A percentile compares a stretch with the other conserved stretches of the same genome.
Conservation (phyloP, 2,888 invertebrate species). For the Pogonocherus hispidulus region DNA sequence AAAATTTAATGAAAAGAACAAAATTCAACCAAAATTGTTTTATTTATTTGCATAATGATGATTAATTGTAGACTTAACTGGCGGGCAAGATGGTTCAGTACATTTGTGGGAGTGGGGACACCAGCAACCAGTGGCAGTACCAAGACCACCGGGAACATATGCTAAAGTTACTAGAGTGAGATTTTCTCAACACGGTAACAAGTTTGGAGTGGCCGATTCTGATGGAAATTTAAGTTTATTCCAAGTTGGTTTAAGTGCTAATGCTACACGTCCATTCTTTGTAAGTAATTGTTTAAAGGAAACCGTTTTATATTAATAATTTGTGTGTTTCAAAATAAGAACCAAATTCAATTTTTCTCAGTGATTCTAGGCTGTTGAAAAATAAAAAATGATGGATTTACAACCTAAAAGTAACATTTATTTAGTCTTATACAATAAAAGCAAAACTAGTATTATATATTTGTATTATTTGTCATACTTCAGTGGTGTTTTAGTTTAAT, state of each 20-base stretch:
- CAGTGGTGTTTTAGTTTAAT: no score
- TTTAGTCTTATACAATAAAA: no score
- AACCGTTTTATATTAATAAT: neutral
- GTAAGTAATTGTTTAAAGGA: constrained; percentile 73
- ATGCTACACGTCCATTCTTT: constrained; percentile 86
- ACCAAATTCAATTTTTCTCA: no score
- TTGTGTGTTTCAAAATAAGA: no score
- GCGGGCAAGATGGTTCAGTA: constrained; percentile 96
- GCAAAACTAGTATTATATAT: no score
- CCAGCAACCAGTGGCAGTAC: constrained; percentile 89
- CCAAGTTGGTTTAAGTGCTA: constrained; percentile 88
- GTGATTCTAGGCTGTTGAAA: no score
- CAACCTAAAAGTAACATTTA: no score
- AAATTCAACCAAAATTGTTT: no score
- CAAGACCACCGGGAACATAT: constrained; percentile 93
- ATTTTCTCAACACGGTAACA: constrained; percentile 97
- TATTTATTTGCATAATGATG: no score
- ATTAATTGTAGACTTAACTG: constrained; percentile 94
- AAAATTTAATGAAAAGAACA: no score
- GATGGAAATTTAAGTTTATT: constrained; percentile 97
- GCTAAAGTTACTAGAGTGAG: constrained; percentile 96
- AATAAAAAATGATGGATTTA: no score
- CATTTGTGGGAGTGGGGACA: constrained; percentile 99
- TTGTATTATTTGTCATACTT: no score
- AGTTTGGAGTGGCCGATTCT: constrained; percentile 98